Base-by-base conservation (phyloP, 2,797 vertebrate species). In the Cirrhinus molitorella region DNA sequence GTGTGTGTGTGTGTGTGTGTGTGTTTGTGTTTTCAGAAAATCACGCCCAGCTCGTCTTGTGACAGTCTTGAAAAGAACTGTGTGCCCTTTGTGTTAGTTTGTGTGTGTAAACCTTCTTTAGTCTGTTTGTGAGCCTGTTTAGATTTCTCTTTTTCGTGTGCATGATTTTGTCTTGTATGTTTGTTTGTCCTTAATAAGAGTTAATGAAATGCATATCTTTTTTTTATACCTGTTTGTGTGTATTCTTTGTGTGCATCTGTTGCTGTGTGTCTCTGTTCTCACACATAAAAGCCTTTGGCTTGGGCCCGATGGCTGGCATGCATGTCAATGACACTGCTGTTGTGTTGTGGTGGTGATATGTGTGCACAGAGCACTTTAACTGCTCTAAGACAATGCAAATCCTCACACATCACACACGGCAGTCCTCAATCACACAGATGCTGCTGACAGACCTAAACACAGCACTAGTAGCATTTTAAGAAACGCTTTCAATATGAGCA, bases 321-420 rank as follows among this genome's bases (percentile, higher is more conserved):
- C 91, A 94, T 95, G 90, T 92, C 92, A 94, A 94, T 94, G 88
- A 91, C 75, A 49, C 72, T 74, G n/a, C 89, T 72, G 84, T 93
- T 94, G 92, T 93, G 85, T 76, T 57, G 79, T 88, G 85, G 88
- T 89, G 92, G 86, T 89, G 87, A 90, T 91, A 91, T 90, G 87
- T 92, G 90, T 86, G 91, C 90, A 89, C 83, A 80, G 87, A 87
- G 81, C 87, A 11, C 83, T 91, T 89, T 37, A 74, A 89, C 43
- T 73, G 80, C 70, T 84, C 86, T 89, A 90, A 91, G 89, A 93
- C 92, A 91, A 91, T 88, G 83, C 79, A 83, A 55, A 84, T 78
- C 55, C 51, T 65, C 13, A 28, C 66, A 13, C 19, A 72, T 70
- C 74, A 21, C 34, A 45, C 45, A 59, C 57, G 12, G 67, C 40